Evolutionary conservation across 2,888 invertebrate genomes (phyloP).

Genomic region (Lagria hirta): DNA sequence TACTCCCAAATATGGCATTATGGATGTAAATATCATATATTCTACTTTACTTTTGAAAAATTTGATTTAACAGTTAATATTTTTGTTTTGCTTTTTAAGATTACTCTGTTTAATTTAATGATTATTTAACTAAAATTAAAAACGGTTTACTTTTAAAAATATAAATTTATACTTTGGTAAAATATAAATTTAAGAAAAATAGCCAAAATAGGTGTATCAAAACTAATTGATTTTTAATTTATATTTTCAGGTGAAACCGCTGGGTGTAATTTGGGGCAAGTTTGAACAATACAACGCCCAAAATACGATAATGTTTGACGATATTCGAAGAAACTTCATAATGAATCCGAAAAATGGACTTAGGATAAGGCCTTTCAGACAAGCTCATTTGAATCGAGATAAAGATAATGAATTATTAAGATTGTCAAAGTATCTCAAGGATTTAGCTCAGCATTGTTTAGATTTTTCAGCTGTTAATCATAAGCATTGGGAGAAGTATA

Average conservation of each 20-base stretch:
- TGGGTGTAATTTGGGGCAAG: conserved; percentile 97
- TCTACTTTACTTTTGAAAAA: too few relatives aligned
- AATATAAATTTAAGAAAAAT: too few relatives aligned
- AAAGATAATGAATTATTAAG: conserved; percentile 82
- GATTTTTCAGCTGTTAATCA: conserved; percentile 87
- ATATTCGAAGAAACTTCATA: conserved; percentile 90
- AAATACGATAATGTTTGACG: conserved; percentile 98
- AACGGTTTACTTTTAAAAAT: too few relatives aligned
- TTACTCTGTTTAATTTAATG: too few relatives aligned
- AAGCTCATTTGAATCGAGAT: conserved; percentile 85
- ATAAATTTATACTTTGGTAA: too few relatives aligned
- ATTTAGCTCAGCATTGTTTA: conserved; percentile 76
- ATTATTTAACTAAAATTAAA: too few relatives aligned
- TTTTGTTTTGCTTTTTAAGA: too few relatives aligned
- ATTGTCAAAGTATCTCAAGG: conserved; percentile 77
- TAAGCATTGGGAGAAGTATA: conserved; percentile 86
- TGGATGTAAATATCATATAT: conserved; percentile 74
- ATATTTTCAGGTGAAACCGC: conserved; percentile 76
- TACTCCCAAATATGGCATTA: conserved; percentile 85
- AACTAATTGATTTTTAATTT: conserved; percentile 4
- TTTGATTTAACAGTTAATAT: background rate
- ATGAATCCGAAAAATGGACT: conserved; percentile 97
- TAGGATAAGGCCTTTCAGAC: conserved; percentile 85
- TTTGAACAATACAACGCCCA: conserved; percentile 83
- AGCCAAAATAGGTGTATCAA: background rate